Base-by-base conservation (phyloP, 2,113 vertebrate genomes). In the Bos indicus region DNA sequence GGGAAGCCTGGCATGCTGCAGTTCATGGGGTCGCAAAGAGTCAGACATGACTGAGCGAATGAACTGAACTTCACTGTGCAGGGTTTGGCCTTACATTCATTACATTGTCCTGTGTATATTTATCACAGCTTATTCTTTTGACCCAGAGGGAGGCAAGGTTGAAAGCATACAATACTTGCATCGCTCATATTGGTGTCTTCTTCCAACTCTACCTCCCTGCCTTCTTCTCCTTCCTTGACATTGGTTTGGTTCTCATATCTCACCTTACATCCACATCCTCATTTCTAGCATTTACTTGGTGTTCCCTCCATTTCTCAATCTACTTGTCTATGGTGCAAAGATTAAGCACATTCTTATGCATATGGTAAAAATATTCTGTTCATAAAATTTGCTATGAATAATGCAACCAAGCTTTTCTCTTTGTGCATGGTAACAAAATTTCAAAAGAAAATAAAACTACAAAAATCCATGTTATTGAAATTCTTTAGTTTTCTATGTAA, bases 121-220 rank as follows among this genome's bases (percentile, higher is more conserved):
- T 52, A 30, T n/a, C 21, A 87, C 67, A 0, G 80, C 30, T 92
- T 36, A 57, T 88, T 21, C 43, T 52, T 91, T 36, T 36, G 30
- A n/a, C 86, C 16, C 89, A 92, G 36, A 95, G 46, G 9, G 93
- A 97, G 25, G 93, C 91, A 0, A 67, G n/a, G 5, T n/a, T 74
- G 9, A 97, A 97, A 16, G 93, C 91, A 43, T 71, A 21, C 62
- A 67, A 19, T 19, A 67, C 16, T n/a, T 67, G 3, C 16, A 67
- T 67, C 7, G 5, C 96, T 60, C 96, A 96, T 46, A 92, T 97
- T 36, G 92, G 77, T n/a, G 57, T 97, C 52, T 95, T 97, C 28
- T 84, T 96, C 11, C 88, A 91, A n/a, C 1, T 96, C 26, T 97
- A 94, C 57, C 9, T 97, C 13, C n/a, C 89, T 2, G 64, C 40